These are phyloP conservation scores for Ptycholaimellus sp. DNA, from an alignment of 2,888 invertebrate species.

Conservation along the genomic window DNA sequence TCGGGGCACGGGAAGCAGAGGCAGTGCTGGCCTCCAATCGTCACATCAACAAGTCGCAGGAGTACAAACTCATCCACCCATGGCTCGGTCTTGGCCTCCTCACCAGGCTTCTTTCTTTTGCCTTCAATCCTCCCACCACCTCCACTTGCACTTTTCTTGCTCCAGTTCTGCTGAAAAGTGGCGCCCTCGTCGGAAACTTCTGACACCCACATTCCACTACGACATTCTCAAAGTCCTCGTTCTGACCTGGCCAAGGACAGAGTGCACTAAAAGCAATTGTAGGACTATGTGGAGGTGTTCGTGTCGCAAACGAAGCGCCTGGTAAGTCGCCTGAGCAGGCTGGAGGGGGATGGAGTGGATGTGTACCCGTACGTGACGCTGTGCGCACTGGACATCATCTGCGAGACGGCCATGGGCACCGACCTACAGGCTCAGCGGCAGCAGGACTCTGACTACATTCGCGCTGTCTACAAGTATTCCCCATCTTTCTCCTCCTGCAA, in stretches of 20 bases:
- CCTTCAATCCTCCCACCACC: no score
- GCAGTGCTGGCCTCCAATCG: constrained; percentile 12
- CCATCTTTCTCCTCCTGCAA: no score
- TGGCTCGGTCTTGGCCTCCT: constrained; percentile 23
- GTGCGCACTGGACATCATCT: constrained; percentile 34
- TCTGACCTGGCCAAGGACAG: no score
- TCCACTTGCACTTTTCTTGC: no score
- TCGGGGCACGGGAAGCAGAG: no score
- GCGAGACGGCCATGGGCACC: constrained; percentile 64
- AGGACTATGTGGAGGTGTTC: constrained; percentile 32
- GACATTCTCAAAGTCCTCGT: constrained; percentile 33
- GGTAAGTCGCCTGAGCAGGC: no score
- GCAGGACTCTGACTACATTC: constrained; percentile 17
- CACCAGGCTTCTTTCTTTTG: constrained; percentile 10
- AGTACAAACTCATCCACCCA: constrained; percentile 19
- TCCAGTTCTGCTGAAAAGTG: constrained; percentile 28
- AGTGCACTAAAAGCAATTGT: no score
- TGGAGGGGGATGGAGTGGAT: no score
- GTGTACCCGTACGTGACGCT: constrained; percentile 29
- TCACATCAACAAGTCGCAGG: constrained; percentile 21
- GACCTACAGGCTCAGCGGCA: constrained; percentile 43
- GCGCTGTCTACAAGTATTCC: no score
- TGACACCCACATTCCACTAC: constrained; percentile 36
- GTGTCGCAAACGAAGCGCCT: constrained; percentile 30
- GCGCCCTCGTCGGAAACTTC: constrained; percentile 29